Conservation (phyloP, 2,113 vertebrate genomes). For the Verasper variegatus region DNA sequence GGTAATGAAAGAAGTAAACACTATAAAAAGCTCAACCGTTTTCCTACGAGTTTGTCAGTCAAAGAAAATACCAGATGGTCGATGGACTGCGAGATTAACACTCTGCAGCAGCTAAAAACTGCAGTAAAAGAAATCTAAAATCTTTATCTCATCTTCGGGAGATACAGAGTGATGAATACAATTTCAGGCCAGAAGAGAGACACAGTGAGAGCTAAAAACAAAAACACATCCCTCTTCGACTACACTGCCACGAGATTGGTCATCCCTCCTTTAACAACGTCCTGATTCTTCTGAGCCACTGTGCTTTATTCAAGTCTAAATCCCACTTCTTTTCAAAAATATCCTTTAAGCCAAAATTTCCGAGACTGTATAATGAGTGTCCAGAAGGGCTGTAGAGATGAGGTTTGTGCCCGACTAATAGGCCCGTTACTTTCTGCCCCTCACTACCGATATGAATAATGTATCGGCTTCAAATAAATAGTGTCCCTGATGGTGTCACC, state of each 20-base stretch:
- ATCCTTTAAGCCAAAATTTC: constrained; percentile 41
- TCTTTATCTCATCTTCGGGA: not conserved
- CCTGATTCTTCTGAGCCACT: constrained; percentile 45
- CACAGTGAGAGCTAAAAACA: not conserved
- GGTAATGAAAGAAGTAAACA: not conserved
- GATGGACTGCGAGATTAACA: too few relatives aligned
- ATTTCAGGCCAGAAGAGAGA: not conserved
- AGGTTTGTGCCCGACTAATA: constrained; percentile 43
- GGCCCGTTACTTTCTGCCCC: constrained; percentile 33
- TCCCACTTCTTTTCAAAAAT: constrained; percentile 30
- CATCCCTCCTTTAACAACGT: constrained; percentile 19
- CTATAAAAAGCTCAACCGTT: not conserved
- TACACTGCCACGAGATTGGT: not conserved
- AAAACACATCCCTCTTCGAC: not conserved
- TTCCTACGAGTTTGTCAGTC: not conserved
- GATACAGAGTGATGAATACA: constrained; percentile 11
- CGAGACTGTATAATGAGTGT: constrained; percentile 55
- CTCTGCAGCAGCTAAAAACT: not conserved
- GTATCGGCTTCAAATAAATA: constrained; percentile 61
- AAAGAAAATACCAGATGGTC: too few relatives aligned
- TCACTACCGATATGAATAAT: constrained; percentile 63
- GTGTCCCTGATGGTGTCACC: constrained; percentile 59
- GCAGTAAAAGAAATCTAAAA: constrained; percentile 9
- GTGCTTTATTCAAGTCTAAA: constrained; percentile 38
- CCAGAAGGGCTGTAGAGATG: constrained; percentile 40